A percentile compares a stretch with the other conserved stretches of the same genome.
These are phyloP conservation scores for Garrulus glandarius DNA, from an alignment of 2,797 vertebrate species.

Conservation along the genomic window DNA sequence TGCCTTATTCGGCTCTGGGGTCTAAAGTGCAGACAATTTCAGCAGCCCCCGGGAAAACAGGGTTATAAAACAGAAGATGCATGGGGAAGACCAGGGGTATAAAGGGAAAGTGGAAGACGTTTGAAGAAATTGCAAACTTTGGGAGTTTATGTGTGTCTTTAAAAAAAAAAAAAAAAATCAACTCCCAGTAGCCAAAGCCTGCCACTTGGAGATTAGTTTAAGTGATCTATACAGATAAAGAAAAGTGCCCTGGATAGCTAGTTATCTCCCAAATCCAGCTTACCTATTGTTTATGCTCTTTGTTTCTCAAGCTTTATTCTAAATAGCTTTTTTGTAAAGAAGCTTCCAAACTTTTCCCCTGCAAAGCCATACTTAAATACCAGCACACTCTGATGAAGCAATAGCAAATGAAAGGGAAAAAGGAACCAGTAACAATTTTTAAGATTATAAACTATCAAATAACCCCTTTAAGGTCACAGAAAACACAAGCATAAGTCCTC, in stretches of 20 bases:
- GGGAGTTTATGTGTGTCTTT: neutral
- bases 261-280: constrained; percentile 19
- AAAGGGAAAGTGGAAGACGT: neutral
- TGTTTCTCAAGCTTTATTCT: neutral
- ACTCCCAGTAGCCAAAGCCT: neutral
- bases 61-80: neutral
- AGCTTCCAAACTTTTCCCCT: neutral
- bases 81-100: neutral
- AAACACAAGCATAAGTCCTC: neutral
- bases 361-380: neutral
- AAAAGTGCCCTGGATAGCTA: neutral
- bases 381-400: neutral
- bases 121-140: neutral
- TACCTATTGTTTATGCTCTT: constrained; percentile 8
- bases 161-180: neutral
- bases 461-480: neutral
- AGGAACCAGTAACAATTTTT: neutral
- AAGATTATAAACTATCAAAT: neutral
- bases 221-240: neutral
- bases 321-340: neutral
- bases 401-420: neutral
- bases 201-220: constrained; percentile 20
- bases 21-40: neutral
- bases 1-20: neutral
- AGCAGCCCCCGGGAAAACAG: neutral